A percentile compares a stretch with the other conserved stretches of the same genome.
Evolutionary conservation across 2,888 invertebrate genomes (phyloP).

Genomic region (Pharmacophagus antenor): DNA sequence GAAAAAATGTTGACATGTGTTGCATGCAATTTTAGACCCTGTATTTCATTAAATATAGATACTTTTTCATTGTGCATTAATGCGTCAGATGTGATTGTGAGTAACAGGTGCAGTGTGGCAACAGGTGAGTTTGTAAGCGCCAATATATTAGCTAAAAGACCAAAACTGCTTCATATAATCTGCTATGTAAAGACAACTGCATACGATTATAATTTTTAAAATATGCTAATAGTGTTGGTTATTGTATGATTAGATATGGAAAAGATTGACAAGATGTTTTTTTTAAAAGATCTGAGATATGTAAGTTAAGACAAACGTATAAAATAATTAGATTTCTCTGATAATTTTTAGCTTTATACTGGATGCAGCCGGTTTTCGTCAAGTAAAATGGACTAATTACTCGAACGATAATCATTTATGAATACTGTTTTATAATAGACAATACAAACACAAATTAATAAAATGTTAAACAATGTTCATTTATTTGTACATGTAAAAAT

Average conservation of each 20-base stretch:
- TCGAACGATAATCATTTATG: too few relatives aligned
- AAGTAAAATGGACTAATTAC: too few relatives aligned
- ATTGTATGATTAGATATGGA: not conserved
- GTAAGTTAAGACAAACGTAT: too few relatives aligned
- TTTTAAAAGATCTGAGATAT: too few relatives aligned
- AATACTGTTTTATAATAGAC: too few relatives aligned
- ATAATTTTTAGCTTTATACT: too few relatives aligned
- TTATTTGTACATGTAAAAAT: too few relatives aligned
- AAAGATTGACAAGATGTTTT: not conserved
- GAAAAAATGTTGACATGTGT: slow-evolving; percentile 39
- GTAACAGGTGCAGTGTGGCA: slow-evolving; percentile 70
- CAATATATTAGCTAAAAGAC: slow-evolving; percentile 71
- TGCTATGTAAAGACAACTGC: slow-evolving; percentile 47
- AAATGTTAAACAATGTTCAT: too few relatives aligned
- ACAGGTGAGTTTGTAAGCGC: slow-evolving; percentile 77
- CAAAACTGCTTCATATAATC: slow-evolving; percentile 68
- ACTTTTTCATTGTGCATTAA: slow-evolving; percentile 37
- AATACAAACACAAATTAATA: too few relatives aligned
- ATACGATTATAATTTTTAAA: too few relatives aligned
- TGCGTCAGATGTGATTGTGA: slow-evolving; percentile 72
- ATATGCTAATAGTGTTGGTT: not conserved
- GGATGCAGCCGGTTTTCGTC: too few relatives aligned
- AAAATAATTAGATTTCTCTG: too few relatives aligned
- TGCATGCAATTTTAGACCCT: slow-evolving; percentile 35
- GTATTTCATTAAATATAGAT: slow-evolving; percentile 35